phyloP scores from a whole-genome alignment of 2,888 invertebrate genomes.

The Heliconius charithonia region DNA sequence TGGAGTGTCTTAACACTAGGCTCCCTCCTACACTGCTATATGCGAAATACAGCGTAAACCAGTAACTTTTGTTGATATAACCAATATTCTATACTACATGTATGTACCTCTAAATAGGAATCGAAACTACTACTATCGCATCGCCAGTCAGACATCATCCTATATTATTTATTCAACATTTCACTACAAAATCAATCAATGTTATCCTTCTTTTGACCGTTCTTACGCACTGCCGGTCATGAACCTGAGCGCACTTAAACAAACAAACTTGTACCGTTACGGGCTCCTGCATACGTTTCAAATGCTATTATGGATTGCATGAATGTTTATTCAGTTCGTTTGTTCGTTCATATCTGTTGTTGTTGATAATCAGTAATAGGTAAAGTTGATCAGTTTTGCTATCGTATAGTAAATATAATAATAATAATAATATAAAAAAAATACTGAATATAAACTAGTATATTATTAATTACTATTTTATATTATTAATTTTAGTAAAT shows the following conservation, averaged over 20 bases:
- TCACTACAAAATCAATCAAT: background rate
- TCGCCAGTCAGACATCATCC: background rate
- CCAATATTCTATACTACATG: too few relatives aligned
- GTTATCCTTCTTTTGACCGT: slow-evolving; percentile 20
- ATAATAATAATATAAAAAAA: background rate
- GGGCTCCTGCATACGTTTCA: slow-evolving; percentile 27
- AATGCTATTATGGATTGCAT: slow-evolving; percentile 33
- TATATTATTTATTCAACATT: background rate
- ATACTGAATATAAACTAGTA: background rate
- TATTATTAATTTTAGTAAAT: too few relatives aligned
- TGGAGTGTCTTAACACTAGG: too few relatives aligned
- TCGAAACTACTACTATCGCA: background rate
- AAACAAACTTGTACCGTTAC: slow-evolving; percentile 36
- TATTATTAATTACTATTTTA: too few relatives aligned
- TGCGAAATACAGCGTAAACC: background rate
- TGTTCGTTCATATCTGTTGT: slow-evolving; percentile 21
- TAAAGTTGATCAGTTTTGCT: background rate
- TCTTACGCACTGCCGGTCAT: slow-evolving; percentile 32
- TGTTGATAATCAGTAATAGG: background rate
- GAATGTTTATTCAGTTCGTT: slow-evolving; percentile 32
- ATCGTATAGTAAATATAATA: background rate
- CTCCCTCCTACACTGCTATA: background rate
- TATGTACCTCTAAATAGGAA: background rate
- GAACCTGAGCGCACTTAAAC: slow-evolving; percentile 34
- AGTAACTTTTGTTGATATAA: background rate